Evolutionary conservation across 2,888 invertebrate species (phyloP).

Genomic region (Timema cristinae): DNA sequence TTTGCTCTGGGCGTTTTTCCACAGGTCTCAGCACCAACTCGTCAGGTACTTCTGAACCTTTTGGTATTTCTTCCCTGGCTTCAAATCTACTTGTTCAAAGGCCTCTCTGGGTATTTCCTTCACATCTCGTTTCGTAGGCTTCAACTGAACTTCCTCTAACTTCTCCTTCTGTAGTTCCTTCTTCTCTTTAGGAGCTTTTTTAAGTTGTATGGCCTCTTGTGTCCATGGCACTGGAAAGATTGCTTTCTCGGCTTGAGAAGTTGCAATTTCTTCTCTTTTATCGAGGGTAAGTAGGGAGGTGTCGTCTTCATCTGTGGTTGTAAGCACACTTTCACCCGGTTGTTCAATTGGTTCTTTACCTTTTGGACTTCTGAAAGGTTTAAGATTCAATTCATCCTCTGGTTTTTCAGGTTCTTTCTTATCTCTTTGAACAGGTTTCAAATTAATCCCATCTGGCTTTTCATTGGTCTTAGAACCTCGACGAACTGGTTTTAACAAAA

Average conservation of each 20-base stretch:
- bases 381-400: too few relatives aligned
- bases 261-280: too few relatives aligned
- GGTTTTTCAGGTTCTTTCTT: too few relatives aligned
- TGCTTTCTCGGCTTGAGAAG: too few relatives aligned
- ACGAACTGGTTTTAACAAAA: conserved; percentile 16
- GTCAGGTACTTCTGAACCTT: conserved; percentile 12
- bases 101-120: conserved; percentile 25
- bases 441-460: too few relatives aligned
- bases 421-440: too few relatives aligned
- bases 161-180: conserved; percentile 45
- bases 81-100: conserved; percentile 29
- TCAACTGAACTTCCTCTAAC: conserved; percentile 50
- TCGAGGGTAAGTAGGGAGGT: too few relatives aligned
- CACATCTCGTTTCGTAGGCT: conserved; percentile 39
- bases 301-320: too few relatives aligned
- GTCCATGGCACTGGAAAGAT: background rate
- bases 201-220: conserved; percentile 28
- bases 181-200: conserved; percentile 45
- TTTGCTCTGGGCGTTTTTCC: conserved; percentile 24
- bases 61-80: conserved; percentile 27
- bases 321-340: too few relatives aligned
- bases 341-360: too few relatives aligned
- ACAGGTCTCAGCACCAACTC: conserved; percentile 36
- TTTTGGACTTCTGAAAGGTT: too few relatives aligned
- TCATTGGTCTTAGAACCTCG: too few relatives aligned